A percentile compares a stretch with the other conserved stretches of the same genome.
Evolutionary conservation across 2,113 vertebrate species (phyloP).

Genomic region (Formicarius rufipectus): DNA sequence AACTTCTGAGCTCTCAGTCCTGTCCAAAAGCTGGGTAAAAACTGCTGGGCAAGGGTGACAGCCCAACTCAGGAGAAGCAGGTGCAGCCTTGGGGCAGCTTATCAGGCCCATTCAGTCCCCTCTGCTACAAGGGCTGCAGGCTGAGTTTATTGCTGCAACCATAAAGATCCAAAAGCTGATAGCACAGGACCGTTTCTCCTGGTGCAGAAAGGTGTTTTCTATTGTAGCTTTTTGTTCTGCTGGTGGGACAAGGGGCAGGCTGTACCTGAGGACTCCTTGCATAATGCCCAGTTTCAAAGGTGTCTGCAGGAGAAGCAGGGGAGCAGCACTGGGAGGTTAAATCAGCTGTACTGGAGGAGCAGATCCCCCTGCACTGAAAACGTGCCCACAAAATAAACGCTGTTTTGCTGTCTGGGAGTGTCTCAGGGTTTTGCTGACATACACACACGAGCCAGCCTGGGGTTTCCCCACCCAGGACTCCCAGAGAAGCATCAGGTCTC

Average conservation of each 20-base stretch:
- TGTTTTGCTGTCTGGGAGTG: not conserved
- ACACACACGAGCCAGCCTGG: fast-evolving
- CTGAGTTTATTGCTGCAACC: not conserved
- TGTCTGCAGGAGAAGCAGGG: not conserved
- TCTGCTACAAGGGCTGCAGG: not conserved
- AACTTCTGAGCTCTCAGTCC: not conserved
- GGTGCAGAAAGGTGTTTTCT: not conserved
- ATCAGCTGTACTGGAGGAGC: not conserved
- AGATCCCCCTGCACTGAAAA: fast-evolving
- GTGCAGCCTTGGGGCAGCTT: not conserved
- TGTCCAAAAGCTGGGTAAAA: not conserved
- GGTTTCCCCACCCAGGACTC: not conserved
- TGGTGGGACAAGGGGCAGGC: not conserved
- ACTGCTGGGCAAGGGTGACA: not conserved
- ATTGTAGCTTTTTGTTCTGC: not conserved
- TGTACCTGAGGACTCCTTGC: not conserved
- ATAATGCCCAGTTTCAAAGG: not conserved
- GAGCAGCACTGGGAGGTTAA: not conserved
- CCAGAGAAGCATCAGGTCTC: fast-evolving
- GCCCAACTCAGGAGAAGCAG: not conserved
- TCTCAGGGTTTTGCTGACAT: not conserved
- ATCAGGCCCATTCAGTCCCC: fast-evolving
- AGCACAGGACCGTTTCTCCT: not conserved
- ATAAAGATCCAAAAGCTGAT: not conserved
- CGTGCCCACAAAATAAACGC: fast-evolving